Percentiles rank a stretch among this genome's conserved stretches.
Conservation (phyloP, 1,140 invertebrate species). For the Brachionus asplanchnoidis region DNA sequence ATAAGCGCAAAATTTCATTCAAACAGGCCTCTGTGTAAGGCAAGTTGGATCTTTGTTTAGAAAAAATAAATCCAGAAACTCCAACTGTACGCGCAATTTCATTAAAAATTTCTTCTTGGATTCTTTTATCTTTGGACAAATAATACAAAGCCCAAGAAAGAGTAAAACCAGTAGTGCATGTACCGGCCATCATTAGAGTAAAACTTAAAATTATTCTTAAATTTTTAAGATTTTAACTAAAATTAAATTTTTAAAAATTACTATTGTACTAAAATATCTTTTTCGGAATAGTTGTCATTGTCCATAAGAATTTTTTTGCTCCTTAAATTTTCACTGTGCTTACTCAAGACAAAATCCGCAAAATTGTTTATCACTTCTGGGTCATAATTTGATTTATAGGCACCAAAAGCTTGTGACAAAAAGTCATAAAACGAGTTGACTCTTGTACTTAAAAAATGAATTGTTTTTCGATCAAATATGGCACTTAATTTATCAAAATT, state of each 20-base stretch:
- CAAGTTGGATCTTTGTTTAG: background rate
- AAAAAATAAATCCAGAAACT: background rate
- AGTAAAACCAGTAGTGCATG: slow-evolving; percentile 33
- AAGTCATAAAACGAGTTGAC: slow-evolving; percentile 12
- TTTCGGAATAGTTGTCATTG: slow-evolving; percentile 18
- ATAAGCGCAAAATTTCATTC: slow-evolving; percentile 37
- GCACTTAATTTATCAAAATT: background rate
- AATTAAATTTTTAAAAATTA: background rate
- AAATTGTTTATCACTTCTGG: slow-evolving; percentile 17
- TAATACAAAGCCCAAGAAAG: slow-evolving; percentile 30
- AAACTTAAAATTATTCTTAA: background rate
- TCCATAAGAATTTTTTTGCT: background rate
- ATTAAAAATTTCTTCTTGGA: slow-evolving; percentile 16
- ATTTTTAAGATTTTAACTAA: background rate
- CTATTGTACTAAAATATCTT: slow-evolving; percentile 31
- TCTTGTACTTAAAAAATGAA: background rate
- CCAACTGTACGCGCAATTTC: background rate
- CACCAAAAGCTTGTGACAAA: background rate
- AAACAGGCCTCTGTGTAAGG: slow-evolving; percentile 31
- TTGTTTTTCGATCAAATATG: background rate
- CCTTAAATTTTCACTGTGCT: background rate
- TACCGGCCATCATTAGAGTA: slow-evolving; percentile 31
- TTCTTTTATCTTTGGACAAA: background rate
- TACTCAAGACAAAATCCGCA: slow-evolving; percentile 31
- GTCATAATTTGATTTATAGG: background rate